Conservation (phyloP, 2,113 vertebrate species). For the Antennarius striatus region DNA sequence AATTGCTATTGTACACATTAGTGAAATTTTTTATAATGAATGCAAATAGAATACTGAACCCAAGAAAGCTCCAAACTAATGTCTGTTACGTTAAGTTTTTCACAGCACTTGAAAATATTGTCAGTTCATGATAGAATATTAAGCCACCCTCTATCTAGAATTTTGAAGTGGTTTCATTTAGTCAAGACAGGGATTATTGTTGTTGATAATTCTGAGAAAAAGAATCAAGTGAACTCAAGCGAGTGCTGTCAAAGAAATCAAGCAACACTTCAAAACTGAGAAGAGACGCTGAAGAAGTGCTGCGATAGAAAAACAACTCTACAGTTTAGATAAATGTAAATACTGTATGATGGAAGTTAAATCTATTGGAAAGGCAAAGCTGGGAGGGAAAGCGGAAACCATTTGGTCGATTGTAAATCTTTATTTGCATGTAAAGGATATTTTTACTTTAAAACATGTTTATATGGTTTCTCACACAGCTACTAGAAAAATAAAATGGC, state of each 20-base stretch:
- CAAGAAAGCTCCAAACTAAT: conserved; percentile 8
- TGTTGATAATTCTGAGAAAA: conserved; percentile 22
- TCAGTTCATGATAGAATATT: conserved; percentile 17
- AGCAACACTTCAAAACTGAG: conserved; percentile 45
- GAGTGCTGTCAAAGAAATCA: conserved; percentile 43
- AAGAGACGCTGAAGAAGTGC: conserved; percentile 14
- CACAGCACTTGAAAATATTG: conserved; percentile 26
- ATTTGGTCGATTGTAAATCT: conserved; percentile 6
- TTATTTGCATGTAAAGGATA: conserved; percentile 1
- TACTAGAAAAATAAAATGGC: neutral
- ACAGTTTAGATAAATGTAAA: conserved; percentile 16
- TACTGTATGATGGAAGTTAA: conserved; percentile 29
- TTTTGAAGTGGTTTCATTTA: conserved; percentile 39
- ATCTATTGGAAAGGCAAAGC: conserved; percentile 4
- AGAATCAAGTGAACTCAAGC: conserved; percentile 33
- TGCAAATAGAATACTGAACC: conserved; percentile 8
- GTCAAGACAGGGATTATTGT: conserved; percentile 46
- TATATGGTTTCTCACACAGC: neutral
- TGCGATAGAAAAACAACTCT: conserved; percentile 21
- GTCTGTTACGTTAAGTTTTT: conserved; percentile 13
- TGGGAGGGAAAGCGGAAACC: neutral
- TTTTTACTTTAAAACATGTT: neutral
- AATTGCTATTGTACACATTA: conserved; percentile 3
- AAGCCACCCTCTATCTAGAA: conserved; percentile 4
- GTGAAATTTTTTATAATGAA: conserved; percentile 28